Evolutionary conservation across 2,113 vertebrate species (phyloP).

Genomic region (Solea senegalensis): DNA sequence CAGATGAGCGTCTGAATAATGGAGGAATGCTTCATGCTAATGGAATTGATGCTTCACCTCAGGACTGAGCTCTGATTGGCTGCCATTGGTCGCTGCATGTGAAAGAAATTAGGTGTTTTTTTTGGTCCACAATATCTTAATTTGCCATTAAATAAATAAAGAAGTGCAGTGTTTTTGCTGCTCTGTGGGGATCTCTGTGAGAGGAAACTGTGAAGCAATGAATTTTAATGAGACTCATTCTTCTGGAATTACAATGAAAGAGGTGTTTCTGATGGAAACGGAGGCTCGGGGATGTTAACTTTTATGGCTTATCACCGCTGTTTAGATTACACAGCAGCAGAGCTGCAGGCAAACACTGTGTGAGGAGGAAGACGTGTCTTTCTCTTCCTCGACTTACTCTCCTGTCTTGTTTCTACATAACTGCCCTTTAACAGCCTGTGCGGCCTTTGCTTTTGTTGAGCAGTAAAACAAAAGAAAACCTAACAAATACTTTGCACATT

Average conservation of each 20-base stretch:
- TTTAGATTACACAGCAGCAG: conserved; percentile 43
- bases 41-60: conserved; percentile 55
- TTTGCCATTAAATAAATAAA: conserved; percentile 14
- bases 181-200: conserved; percentile 31
- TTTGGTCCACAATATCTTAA: conserved; percentile 37
- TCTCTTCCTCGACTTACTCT: background rate
- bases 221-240: conserved; percentile 63
- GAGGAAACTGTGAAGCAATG: conserved; percentile 47
- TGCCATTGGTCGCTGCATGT: conserved; percentile 53
- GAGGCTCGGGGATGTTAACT: conserved; percentile 50
- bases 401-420: background rate
- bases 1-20: conserved; percentile 69
- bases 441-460: conserved; percentile 6
- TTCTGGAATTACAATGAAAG: conserved; percentile 42
- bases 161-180: conserved; percentile 40
- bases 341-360: conserved; percentile 31
- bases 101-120: conserved; percentile 44
- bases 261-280: conserved; percentile 53
- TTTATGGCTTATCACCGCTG: conserved; percentile 56
- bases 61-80: conserved; percentile 41
- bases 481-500: no score
- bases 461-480: background rate
- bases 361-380: conserved; percentile 7
- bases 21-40: no score
- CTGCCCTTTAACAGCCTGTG: conserved; percentile 6